Evolutionary conservation across 2,888 invertebrate genomes (phyloP).

Genomic region (Drosophila neonasuta): DNA sequence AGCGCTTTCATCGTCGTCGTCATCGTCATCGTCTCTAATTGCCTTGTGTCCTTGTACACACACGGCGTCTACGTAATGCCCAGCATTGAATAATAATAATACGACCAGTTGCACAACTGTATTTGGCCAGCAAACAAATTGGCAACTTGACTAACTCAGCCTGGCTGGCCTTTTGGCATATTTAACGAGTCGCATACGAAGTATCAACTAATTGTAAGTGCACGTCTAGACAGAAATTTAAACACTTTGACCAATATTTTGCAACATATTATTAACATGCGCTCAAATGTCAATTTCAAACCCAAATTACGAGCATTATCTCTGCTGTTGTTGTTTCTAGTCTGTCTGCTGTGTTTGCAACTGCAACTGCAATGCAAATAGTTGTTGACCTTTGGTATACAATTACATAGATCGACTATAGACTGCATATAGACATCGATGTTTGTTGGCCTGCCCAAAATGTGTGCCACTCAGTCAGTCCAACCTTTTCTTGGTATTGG

Average conservation of each 20-base stretch:
- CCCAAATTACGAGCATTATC: constrained; percentile 18
- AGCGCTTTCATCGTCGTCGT: constrained; percentile 7
- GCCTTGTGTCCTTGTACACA: constrained; percentile 42
- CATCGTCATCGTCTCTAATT: constrained; percentile 30
- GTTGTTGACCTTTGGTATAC: constrained; percentile 65
- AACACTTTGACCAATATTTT: constrained; percentile 36
- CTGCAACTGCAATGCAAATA: constrained; percentile 49
- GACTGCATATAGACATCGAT: constrained; percentile 6
- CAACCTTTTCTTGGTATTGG: constrained; percentile 29
- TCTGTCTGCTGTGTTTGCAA: constrained; percentile 25
- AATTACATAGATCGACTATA: constrained; percentile 34
- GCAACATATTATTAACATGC: constrained; percentile 19
- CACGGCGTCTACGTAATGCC: constrained; percentile 63
- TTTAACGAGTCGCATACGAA: constrained; percentile 12
- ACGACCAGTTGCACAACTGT: constrained; percentile 22
- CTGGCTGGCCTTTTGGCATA: constrained; percentile 24
- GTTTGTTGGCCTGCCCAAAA: constrained; percentile 41
- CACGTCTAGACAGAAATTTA: constrained; percentile 16
- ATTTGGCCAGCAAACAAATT: constrained; percentile 32
- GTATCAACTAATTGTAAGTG: constrained; percentile 10
- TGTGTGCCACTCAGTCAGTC: background rate
- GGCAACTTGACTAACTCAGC: constrained; percentile 13
- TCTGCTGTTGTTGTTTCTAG: constrained; percentile 6
- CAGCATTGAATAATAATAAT: constrained; percentile 34
- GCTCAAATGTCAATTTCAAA: constrained; percentile 39